phyloP scores from a whole-genome alignment of 1,140 invertebrate species.

The Latrodectus geometricus region DNA sequence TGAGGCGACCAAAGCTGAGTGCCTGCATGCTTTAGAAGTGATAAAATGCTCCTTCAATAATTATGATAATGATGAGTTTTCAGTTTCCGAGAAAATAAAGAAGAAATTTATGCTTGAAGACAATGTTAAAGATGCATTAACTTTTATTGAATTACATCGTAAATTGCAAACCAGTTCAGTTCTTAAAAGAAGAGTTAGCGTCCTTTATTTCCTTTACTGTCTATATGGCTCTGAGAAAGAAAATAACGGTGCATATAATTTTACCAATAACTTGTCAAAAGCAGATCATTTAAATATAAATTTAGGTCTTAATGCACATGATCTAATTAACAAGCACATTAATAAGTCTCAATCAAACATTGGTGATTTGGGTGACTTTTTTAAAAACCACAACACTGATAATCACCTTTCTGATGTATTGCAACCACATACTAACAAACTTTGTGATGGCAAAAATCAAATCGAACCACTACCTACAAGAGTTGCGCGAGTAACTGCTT shows the following conservation, averaged over 20 bases:
- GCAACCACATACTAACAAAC: slow-evolving; percentile 3
- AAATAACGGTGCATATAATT: not conserved
- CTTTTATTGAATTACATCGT: slow-evolving; percentile 51
- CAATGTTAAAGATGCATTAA: slow-evolving; percentile 48
- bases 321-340: slow-evolving; percentile 45
- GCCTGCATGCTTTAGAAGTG: slow-evolving; percentile 7
- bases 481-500: slow-evolving; percentile 27
- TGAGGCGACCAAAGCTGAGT: slow-evolving; percentile 26
- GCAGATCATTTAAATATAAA: slow-evolving; percentile 8
- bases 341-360: slow-evolving; percentile 31
- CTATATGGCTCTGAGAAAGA: slow-evolving; percentile 25
- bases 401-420: not conserved
- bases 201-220: slow-evolving; percentile 31
- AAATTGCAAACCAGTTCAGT: slow-evolving; percentile 48
- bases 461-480: not conserved
- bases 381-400: slow-evolving; percentile 14
- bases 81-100: slow-evolving; percentile 51
- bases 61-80: slow-evolving; percentile 46
- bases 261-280: not conserved
- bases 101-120: slow-evolving; percentile 41
- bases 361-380: slow-evolving; percentile 15
- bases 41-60: slow-evolving; percentile 29
- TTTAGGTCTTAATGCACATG: slow-evolving; percentile 27
- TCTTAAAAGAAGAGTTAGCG: slow-evolving; percentile 29
- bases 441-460: not conserved